phyloP scores from a whole-genome alignment of 2,888 invertebrate species.

The Mermis nigrescens region DNA sequence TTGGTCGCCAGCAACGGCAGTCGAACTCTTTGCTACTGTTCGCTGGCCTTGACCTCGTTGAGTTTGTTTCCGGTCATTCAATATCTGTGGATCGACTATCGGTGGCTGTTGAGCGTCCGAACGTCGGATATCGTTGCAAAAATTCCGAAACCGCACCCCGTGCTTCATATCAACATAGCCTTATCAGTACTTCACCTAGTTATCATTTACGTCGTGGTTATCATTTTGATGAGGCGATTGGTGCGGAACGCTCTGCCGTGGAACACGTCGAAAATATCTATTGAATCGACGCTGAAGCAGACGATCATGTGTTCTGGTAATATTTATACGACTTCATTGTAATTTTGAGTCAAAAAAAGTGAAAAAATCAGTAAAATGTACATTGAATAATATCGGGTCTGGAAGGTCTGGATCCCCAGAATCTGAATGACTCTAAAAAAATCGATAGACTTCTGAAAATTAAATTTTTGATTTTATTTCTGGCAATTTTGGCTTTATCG shows the following conservation, averaged over 20 bases:
- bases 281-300: not conserved
- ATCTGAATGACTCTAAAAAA: no score
- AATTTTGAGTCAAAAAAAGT: no score
- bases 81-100: conserved; percentile 10
- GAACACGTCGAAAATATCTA: not conserved
- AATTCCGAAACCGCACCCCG: conserved; percentile 3
- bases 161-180: conserved; percentile 2
- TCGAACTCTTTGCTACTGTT: not conserved
- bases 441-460: no score
- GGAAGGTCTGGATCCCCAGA: no score
- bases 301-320: not conserved
- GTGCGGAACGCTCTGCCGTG: not conserved
- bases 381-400: no score
- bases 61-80: conserved; percentile 1
- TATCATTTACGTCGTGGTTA: not conserved
- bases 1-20: not conserved
- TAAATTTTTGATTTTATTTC: no score
- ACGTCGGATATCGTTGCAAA: conserved; percentile 2
- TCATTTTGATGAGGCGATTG: not conserved
- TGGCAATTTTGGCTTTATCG: no score
- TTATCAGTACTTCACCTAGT: conserved; percentile 2
- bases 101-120: conserved; percentile 7
- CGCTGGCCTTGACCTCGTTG: not conserved
- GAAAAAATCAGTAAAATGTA: no score
- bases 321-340: no score